Evolutionary conservation across 2,113 vertebrate genomes (phyloP), one percentile per base, ranked within the genome.

Genomic region (Rattus rattus): DNA sequence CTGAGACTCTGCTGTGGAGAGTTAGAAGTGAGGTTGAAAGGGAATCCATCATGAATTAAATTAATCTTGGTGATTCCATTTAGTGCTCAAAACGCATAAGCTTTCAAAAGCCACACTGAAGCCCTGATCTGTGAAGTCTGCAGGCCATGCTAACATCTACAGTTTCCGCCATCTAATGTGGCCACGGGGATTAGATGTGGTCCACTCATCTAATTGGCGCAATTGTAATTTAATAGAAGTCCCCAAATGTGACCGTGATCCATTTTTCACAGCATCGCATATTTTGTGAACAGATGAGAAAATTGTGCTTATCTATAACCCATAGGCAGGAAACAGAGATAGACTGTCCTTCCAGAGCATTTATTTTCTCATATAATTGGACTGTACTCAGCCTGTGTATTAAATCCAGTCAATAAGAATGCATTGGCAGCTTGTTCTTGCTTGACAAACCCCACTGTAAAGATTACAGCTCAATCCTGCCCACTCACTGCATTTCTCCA

Each of bases 281-380:
- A 22, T 17, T 87, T 91, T 22, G 65, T 75, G 95, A 90, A 94
- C 94, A 84, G 83, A 95, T 87, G 67, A 96, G 94, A 80, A 84
- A 83, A 96, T 92, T 47, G 0, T 5, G 20, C 19, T 70, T 61
- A n/a, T 30, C 70, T 91, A 19, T 95, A 70, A 95, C 97, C 75
- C n/a, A 90, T 75, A 63, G 69, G 94, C 73, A 76, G 28, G 63
- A 83, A n/a, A 0, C 7, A 69, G 73, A 54, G 19, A 49, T 88
- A 47, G 7, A 43, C 77, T 90, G 61, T 72, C 47, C 92, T 72
- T 79, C 91, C 80, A 76, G 76, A 91, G 63, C 47, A 33, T 24
- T 70, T 72, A 30, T 5, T 90, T 95, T 67, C 4, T 79, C 56
- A 11, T 73, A 69, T 80, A 90, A 84, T 72, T 94, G 59, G 75